phyloP scores from a whole-genome alignment of 2,888 invertebrate genomes.

The Unio delphinus region DNA sequence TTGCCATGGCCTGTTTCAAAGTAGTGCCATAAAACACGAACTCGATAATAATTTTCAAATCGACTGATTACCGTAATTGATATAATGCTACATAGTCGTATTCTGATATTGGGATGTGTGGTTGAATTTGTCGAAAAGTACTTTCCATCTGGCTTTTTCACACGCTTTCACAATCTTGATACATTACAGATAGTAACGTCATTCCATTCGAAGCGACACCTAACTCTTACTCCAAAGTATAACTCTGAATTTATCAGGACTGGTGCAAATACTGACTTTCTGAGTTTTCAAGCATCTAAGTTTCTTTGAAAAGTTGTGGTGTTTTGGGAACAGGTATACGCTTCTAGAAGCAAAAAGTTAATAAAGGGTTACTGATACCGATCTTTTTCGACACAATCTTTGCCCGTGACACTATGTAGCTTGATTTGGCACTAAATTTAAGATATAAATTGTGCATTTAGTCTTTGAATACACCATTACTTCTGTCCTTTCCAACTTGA shows the following conservation, averaged over 20 bases:
- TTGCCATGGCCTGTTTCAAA: conserved; percentile 22
- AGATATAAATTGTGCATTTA: conserved; percentile 2
- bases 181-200: neutral
- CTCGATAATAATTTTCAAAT: neutral
- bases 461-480: conserved; percentile 1
- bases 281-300: neutral
- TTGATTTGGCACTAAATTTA: neutral
- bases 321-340: conserved; percentile 1
- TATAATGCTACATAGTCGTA: conserved; percentile 4
- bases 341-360: conserved; percentile 2
- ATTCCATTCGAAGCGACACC: neutral
- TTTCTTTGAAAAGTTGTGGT: conserved; percentile 1
- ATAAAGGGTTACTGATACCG: neutral
- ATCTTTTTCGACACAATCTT: neutral
- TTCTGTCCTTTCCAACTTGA: neutral
- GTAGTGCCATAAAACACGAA: conserved; percentile 12
- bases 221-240: neutral
- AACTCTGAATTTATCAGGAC: conserved; percentile 4
- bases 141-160: neutral
- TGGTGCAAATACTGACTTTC: neutral
- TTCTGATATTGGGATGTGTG: conserved; percentile 20
- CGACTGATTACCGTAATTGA: neutral
- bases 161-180: neutral
- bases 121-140: conserved; percentile 24
- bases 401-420: neutral